phyloP scores from a whole-genome alignment of 2,797 vertebrate species.

The Geotrypetes seraphini region DNA sequence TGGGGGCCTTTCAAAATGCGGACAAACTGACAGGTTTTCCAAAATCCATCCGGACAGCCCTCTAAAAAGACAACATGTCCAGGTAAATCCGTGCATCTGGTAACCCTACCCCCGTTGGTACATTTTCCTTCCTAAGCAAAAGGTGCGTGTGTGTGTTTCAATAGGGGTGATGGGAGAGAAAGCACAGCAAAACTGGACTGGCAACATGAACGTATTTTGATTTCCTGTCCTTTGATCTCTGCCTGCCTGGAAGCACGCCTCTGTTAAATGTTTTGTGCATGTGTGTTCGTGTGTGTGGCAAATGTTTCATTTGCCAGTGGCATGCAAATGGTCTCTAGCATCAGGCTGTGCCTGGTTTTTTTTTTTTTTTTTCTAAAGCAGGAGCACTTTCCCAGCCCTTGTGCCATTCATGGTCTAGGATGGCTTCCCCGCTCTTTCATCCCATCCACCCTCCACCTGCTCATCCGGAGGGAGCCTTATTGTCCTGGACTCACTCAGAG shows the following conservation, averaged over 20 bases:
- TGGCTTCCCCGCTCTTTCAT: neutral
- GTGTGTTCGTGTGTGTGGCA: too few species aligned
- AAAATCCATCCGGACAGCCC: too few species aligned
- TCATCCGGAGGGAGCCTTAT: conserved; percentile 5
- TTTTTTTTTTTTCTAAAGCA: neutral
- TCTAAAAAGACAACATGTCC: too few species aligned
- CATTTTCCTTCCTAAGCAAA: too few species aligned
- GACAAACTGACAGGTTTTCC: too few species aligned
- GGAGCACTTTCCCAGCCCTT: neutral
- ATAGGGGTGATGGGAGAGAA: too few species aligned
- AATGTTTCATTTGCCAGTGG: neutral
- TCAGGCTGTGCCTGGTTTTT: neutral
- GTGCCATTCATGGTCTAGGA: neutral
- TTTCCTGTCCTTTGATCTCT: conserved; percentile 9
- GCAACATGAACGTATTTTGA: neutral
- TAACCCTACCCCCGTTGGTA: neutral
- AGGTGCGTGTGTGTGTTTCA: too few species aligned
- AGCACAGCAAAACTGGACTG: too few species aligned
- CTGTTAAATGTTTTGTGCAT: neutral
- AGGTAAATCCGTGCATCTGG: too few species aligned
- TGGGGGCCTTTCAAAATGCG: too few species aligned
- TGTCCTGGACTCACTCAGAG: conserved; percentile 13
- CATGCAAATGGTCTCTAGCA: conserved; percentile 2
- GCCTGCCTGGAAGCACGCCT: conserved; percentile 5
- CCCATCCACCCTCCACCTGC: conserved; percentile 11